Evolutionary conservation across 2,113 vertebrate species (phyloP), one percentile per base, ranked within the genome.

Genomic region (Sander lucioperca): DNA sequence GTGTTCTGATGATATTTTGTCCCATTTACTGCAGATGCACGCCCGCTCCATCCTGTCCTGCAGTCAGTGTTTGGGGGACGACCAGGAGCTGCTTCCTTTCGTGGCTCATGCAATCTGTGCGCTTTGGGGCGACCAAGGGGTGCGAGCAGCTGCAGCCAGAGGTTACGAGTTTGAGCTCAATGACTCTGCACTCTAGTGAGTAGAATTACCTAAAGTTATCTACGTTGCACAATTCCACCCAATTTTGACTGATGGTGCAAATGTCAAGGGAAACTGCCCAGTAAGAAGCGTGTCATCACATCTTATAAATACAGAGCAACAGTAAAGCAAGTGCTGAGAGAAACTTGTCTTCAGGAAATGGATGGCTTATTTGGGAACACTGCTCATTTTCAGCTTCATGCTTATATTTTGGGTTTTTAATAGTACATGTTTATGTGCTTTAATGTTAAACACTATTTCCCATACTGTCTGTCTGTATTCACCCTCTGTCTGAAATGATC

Each of bases 151-250:
- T 0, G 88, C 93, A 3, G 82, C 91, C 45, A 91, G 94, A n/a
- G 94, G 96, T 39, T 91, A 92, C 18, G 94, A 95, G 86, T 96
- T 92, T 66, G 89, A 94, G 50, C 94, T 96, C 45, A 96, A 96
- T 15, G 95, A 96, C 91, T 96, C 96, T 0, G 96, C 96, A 0
- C 93, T 95, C 25, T 96, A 96, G 96, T 96, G 82, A 96, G 95
- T 96, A 88, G 19, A 66, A 39, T 54, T 62, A 47, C 69, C 66
- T 64, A 3, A 79, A 59, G 36, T 33, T 43, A 65, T 79, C 56
- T 47, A n/a, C 5, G 8, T 67, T 45, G 50, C 69, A 56, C 59
- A 47, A 25, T 48, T 0, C 1, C 0, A 1, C 21, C 88, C 47
- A 80, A 73, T 87, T 76, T 79, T 48, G 64, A 72, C 33, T 25